A percentile compares a stretch with the other conserved stretches of the same genome.
Conservation (phyloP, 92 coral and sea anemone species). For the Phenganax marumi region DNA sequence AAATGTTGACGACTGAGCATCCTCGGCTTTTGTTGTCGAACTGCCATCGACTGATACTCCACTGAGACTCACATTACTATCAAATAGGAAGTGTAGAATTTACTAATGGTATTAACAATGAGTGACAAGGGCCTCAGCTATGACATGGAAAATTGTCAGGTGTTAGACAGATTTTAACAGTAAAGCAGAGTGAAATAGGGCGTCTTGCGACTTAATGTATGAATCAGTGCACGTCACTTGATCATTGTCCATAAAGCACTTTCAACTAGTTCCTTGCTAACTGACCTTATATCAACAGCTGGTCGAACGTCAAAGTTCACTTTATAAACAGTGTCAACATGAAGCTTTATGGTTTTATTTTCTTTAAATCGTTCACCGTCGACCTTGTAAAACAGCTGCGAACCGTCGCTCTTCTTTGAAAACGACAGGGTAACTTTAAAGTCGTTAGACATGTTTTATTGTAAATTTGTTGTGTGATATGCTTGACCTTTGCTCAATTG, state of each 20-base stretch:
- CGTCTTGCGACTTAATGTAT: too few species aligned
- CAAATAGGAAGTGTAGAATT: neutral
- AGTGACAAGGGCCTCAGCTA: neutral
- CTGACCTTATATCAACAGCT: constrained; percentile 71
- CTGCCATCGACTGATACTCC: constrained; percentile 67
- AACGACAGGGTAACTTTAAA: constrained; percentile 69
- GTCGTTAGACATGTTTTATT: constrained; percentile 9
- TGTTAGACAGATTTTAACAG: neutral
- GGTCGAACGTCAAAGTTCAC: constrained; percentile 82
- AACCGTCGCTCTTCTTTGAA: constrained; percentile 72
- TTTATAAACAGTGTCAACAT: constrained; percentile 69
- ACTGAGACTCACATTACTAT: constrained; percentile 73
- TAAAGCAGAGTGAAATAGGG: too few species aligned
- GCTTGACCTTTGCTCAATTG: too few species aligned
- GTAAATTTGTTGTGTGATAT: neutral
- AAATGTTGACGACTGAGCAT: constrained; percentile 59
- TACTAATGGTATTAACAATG: neutral
- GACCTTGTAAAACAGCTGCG: constrained; percentile 84
- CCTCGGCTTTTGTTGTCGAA: constrained; percentile 61
- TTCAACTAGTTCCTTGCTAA: too few species aligned
- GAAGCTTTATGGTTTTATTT: constrained; percentile 76
- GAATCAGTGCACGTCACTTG: too few species aligned
- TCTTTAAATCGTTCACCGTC: constrained; percentile 94
- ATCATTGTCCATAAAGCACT: neutral
- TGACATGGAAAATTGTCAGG: neutral